A percentile compares a stretch with the other conserved stretches of the same genome.
Evolutionary conservation across 2,888 invertebrate genomes (phyloP).

Genomic region (Drosophila buzzatii): DNA sequence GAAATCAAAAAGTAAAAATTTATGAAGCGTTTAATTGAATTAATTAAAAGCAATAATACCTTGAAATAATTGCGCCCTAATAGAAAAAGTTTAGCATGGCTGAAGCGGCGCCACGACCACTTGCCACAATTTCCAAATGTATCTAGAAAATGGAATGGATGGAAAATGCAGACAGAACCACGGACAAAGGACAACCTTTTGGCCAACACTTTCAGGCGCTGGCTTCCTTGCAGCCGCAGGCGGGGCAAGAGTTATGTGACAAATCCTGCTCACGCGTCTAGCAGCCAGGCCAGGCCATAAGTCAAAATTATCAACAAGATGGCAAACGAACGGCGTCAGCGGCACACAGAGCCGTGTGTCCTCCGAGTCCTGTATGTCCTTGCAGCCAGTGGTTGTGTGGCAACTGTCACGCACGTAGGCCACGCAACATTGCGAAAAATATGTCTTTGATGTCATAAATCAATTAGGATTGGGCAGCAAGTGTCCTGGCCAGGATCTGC

Average conservation of each 20-base stretch:
- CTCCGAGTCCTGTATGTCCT: constrained; percentile 38
- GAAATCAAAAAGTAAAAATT: constrained; percentile 83
- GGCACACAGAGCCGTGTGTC: constrained; percentile 43
- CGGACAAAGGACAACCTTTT: constrained; percentile 32
- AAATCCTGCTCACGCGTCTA: constrained; percentile 71
- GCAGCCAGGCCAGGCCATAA: constrained; percentile 80
- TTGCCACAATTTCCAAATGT: constrained; percentile 12
- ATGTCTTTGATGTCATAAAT: constrained; percentile 85
- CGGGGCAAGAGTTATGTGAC: constrained; percentile 70
- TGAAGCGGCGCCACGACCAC: background rate
- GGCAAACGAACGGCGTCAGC: constrained; percentile 56
- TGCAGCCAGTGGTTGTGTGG: constrained; percentile 37
- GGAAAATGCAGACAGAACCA: constrained; percentile 7
- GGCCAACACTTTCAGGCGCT: constrained; percentile 19
- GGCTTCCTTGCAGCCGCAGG: constrained; percentile 29
- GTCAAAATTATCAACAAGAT: constrained; percentile 85
- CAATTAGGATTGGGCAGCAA: constrained; percentile 77
- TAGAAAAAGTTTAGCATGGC: constrained; percentile 72
- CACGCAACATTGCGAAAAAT: constrained; percentile 84
- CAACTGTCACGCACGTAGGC: constrained; percentile 84
- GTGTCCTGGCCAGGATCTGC: constrained; percentile 59
- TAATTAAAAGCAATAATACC: constrained; percentile 84
- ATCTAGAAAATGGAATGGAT: background rate
- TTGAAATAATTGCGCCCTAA: constrained; percentile 79
- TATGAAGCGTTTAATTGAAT: constrained; percentile 85